Base-by-base conservation (phyloP, 2,113 vertebrate genomes). In the Siniperca chuatsi region DNA sequence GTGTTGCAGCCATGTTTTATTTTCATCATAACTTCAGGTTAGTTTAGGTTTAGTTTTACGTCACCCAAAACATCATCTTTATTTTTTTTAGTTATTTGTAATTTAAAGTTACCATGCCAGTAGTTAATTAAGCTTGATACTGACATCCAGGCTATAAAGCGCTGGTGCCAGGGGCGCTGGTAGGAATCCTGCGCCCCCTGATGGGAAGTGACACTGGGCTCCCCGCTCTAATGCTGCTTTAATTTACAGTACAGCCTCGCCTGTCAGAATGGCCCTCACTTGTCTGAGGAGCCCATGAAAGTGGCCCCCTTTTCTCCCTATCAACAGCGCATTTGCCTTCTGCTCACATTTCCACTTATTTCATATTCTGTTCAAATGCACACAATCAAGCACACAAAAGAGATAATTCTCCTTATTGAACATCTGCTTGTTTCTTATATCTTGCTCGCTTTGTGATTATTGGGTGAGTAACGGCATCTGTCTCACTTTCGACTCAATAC, bases 221-320 rank as follows among this genome's bases (percentile, higher is more conserved):
- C 85, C 81, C 78, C 72, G 83, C 69, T 46, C 77, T 40, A 84
- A 86, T 46, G 37, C 81, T 40, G 76, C 84, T 87, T 79, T 90
- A 88, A 91, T 92, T 93, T 93, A 92, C 90, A 90, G 88, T 88
- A 83, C 9, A 25, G 71, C 79, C 67, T 71, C 6, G 65, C 42
- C 76, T 84, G 81, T 79, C 69, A 80, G 66, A 84, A 70, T 3
- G 29, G 69, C 44, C 29, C 40, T 44, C 66, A 79, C 46, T 70
- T 72, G 65, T 80, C 60, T 75, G 54, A 69, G 50, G 20, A 70
- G 70, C 78, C 66, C 40, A 20, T 50, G 15, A 68, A 64, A 70
- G 44, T 60, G 44, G 29, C 66, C 60, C 16, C 50, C 18, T 76
- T 72, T 50, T 52, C 25, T 50, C 70, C 42, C 29, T 58, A 48